Evolutionary conservation across 1,140 invertebrate species (phyloP).

Genomic region (Ephestia elutella): DNA sequence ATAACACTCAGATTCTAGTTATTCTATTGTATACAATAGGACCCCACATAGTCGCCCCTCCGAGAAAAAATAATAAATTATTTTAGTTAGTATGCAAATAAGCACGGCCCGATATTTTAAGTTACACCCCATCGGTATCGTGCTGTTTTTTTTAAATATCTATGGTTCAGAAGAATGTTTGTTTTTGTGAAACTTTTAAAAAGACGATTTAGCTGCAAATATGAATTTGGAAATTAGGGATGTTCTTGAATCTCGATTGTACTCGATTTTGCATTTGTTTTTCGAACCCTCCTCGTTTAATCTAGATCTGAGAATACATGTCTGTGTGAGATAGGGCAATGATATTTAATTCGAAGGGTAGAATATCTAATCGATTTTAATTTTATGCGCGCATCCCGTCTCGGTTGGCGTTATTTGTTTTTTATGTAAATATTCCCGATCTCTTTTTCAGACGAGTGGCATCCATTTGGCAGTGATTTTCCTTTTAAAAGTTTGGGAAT

Average conservation of each 20-base stretch:
- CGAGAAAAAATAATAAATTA: conserved; percentile 73
- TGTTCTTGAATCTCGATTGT: conserved; percentile 6
- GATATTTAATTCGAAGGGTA: conserved; percentile 72
- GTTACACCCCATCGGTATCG: conserved; percentile 61
- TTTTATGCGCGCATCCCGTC: conserved; percentile 71
- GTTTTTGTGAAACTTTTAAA: conserved; percentile 20
- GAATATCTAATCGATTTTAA: conserved; percentile 71
- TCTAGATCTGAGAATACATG: conserved; percentile 50
- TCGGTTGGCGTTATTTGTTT: conserved; percentile 64
- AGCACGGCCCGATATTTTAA: conserved; percentile 67
- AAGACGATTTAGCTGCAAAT: conserved; percentile 15
- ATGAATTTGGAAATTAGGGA: conserved; percentile 12
- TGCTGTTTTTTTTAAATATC: conserved; percentile 49
- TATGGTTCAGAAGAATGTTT: conserved; percentile 44
- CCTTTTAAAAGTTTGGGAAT: conserved; percentile 21
- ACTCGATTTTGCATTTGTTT: background rate
- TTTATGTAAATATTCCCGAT: conserved; percentile 69
- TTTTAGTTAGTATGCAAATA: conserved; percentile 75
- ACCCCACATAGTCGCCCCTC: conserved; percentile 61
- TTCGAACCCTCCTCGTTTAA: conserved; percentile 29
- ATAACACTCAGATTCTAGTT: conserved; percentile 67
- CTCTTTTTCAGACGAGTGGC: conserved; percentile 55
- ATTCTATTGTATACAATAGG: conserved; percentile 54
- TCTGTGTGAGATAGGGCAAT: conserved; percentile 53
- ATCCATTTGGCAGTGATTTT: conserved; percentile 47